Evolutionary conservation across 1,140 invertebrate genomes (phyloP).

Genomic region (Drosophila kikkawai): DNA sequence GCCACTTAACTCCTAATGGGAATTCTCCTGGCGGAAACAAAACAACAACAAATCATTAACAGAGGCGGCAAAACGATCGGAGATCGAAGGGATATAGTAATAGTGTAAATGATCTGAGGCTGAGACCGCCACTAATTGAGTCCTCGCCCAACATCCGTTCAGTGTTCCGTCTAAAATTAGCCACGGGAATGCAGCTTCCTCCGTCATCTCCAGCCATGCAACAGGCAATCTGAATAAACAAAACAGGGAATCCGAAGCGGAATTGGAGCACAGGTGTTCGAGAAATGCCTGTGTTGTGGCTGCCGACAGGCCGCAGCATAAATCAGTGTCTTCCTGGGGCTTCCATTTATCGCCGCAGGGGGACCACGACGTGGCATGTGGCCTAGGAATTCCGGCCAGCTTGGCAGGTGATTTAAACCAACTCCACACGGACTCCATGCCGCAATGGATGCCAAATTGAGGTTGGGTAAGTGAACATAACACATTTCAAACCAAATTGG

Average conservation of each 20-base stretch:
- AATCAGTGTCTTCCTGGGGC: slow-evolving; percentile 49
- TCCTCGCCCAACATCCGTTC: slow-evolving; percentile 49
- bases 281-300: slow-evolving; percentile 44
- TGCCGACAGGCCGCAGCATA: slow-evolving; percentile 42
- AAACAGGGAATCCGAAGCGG: slow-evolving; percentile 24
- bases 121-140: slow-evolving; percentile 52
- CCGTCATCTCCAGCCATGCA: slow-evolving; percentile 21
- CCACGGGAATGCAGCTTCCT: neutral
- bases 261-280: slow-evolving; percentile 75
- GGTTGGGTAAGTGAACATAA: slow-evolving; percentile 29
- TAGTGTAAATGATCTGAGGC: slow-evolving; percentile 12
- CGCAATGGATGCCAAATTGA: slow-evolving; percentile 30
- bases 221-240: slow-evolving; percentile 64
- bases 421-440: slow-evolving; percentile 14
- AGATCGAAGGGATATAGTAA: slow-evolving; percentile 18
- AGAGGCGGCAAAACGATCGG: slow-evolving; percentile 52
- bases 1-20: slow-evolving; percentile 64
- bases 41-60: slow-evolving; percentile 80
- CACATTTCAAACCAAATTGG: neutral
- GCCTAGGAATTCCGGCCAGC: slow-evolving; percentile 27
- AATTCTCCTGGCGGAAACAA: slow-evolving; percentile 68
- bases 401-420: slow-evolving; percentile 38
- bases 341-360: slow-evolving; percentile 24
- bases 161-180: slow-evolving; percentile 42
- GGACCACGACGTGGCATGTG: neutral